These are phyloP conservation scores for Amphiura filiformis DNA, from an alignment of 35 echinoderm and acorn worm genomes.

Conservation along the genomic window DNA sequence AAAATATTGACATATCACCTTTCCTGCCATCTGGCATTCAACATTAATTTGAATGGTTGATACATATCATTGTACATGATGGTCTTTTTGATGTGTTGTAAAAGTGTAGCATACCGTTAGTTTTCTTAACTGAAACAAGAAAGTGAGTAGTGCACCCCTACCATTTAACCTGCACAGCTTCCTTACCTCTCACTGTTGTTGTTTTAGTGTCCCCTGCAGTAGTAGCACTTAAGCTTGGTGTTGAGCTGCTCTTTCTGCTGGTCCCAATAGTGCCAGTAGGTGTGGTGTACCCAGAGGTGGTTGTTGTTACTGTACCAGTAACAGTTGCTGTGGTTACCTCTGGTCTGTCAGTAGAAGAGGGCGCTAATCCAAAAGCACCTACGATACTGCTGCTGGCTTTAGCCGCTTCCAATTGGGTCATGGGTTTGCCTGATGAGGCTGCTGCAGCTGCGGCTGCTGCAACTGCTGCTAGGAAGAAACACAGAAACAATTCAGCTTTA, in stretches of 20 bases:
- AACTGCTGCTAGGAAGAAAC: constrained; percentile 13
- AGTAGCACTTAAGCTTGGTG: constrained; percentile 78
- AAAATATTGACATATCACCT: too few species aligned
- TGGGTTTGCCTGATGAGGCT: constrained; percentile 16
- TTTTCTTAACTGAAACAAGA: too few species aligned
- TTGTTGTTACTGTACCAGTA: constrained; percentile 44
- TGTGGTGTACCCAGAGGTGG: constrained; percentile 13
- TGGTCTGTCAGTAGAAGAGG: background rate
- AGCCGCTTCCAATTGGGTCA: background rate
- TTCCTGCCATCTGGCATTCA: too few species aligned
- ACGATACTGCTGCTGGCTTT: background rate
- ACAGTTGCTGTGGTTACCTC: constrained; percentile 28
- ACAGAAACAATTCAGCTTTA: too few species aligned
- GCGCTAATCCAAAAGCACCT: background rate
- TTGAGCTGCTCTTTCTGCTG: constrained; percentile 84
- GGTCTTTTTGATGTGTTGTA: too few species aligned
- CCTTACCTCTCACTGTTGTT: constrained; percentile 49
- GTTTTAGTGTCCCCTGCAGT: constrained; percentile 1
- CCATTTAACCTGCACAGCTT: background rate
- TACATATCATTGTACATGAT: too few species aligned
- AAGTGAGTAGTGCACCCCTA: too few species aligned
- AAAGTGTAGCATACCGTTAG: too few species aligned
- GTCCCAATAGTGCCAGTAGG: constrained; percentile 21
- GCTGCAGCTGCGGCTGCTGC: constrained; percentile 13
- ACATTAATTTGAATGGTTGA: too few species aligned